Base-by-base conservation (phyloP, 1,140 invertebrate genomes). In the Olivierus martensii region DNA sequence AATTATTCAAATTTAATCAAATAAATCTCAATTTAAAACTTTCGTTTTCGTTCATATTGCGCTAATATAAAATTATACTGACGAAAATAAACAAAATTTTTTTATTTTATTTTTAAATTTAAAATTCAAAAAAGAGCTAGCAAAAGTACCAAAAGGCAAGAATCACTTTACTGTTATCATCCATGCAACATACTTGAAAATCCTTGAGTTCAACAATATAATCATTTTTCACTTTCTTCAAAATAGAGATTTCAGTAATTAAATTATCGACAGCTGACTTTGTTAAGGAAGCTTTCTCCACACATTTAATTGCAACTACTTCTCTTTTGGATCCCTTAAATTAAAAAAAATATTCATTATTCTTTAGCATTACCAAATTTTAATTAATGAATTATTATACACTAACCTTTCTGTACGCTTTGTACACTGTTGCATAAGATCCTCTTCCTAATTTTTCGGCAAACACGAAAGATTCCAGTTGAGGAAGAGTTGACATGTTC, bases 401-500 rank as follows among this genome's bases (percentile, higher is more conserved):
- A 28, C 60, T 56, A 73, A 87, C 85, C 75, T 85, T 85, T 64
- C 77, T 80, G 52, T 78, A 79, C 7, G 84, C 87, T 73, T 87
- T 87, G 63, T 85, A 90, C 0, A 92, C 88, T 1, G 78, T 81
- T 0, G 87, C 81, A 69, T 87, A 91, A 56, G 83, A 86, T n/a
- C 88, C 88, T 53, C 51, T 52, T 10, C 59, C 59, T 6, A 61
- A 51, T 45, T 53, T 57, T 38, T 57, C 52, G 12, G 55, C 52
- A 41, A 57, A 57, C 3, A 57, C 46, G 47, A 49, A 57, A 1
- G 19, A 50, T 7, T 36, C 18, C 11, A 57, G 28, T 12, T 37
- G 14, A 15, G 55, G 55, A 17, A 56, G 11, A 15, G 46, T 12
- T 34, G 55, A 17, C 55, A 56, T 56, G n/a, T n/a, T n/a, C n/a